A percentile compares a stretch with the other conserved stretches of the same genome.
phyloP scores from a whole-genome alignment of 2,888 invertebrate genomes.

The Coenonympha glycerion region DNA sequence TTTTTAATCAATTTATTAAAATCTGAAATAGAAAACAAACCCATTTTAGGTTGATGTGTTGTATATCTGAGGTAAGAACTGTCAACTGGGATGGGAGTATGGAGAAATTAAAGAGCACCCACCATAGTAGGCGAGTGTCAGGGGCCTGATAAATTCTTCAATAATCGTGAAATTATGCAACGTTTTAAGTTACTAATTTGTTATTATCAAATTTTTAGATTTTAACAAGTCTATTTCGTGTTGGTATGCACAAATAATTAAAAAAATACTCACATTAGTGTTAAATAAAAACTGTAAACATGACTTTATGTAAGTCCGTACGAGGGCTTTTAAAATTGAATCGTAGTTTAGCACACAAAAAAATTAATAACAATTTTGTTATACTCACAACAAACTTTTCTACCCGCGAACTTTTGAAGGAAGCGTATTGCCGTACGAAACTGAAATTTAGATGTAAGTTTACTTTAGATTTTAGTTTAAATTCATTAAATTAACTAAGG shows the following conservation, averaged over 20 bases:
- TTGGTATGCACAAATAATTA: conserved; percentile 7
- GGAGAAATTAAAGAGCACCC: too few relatives aligned
- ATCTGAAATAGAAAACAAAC: too few relatives aligned
- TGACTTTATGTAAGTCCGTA: conserved; percentile 23
- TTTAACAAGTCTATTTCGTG: conserved; percentile 8
- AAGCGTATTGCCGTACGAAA: conserved; percentile 80
- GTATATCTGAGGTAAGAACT: too few relatives aligned
- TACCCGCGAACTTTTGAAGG: conserved; percentile 66
- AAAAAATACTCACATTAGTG: conserved; percentile 2
- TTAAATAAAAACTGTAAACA: conserved; percentile 14
- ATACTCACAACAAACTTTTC: conserved; percentile 43
- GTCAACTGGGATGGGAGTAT: too few relatives aligned
- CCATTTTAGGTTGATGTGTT: too few relatives aligned
- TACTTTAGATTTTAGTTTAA: conserved; percentile 8
- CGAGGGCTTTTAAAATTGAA: conserved; percentile 41
- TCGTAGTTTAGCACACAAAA: conserved; percentile 38
- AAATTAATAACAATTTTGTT: conserved; percentile 33
- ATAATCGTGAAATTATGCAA: conserved; percentile 35
- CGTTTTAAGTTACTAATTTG: conserved; percentile 30
- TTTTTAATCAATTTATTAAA: too few relatives aligned
- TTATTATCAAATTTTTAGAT: conserved; percentile 9
- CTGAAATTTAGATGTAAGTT: conserved; percentile 84
- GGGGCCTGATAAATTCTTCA: conserved; percentile 14
- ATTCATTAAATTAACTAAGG: too few relatives aligned
- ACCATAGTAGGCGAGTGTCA: too few relatives aligned